These are phyloP conservation scores for Cynopterus sphinx DNA, from an alignment of 2,797 vertebrate species.

Conservation along the genomic window DNA sequence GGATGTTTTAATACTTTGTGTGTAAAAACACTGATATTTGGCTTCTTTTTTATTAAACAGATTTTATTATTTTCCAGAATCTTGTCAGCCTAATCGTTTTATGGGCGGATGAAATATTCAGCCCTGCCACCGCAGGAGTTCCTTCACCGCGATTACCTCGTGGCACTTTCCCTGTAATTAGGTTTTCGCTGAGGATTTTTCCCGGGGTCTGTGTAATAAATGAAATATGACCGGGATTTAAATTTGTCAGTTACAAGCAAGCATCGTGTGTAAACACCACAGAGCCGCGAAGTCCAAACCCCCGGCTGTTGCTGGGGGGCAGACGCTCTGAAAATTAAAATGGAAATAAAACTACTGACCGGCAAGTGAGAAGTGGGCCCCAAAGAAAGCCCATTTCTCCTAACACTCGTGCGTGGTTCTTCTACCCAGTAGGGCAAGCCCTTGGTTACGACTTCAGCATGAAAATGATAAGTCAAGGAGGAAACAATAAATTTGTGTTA, in stretches of 20 bases:
- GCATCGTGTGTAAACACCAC: constrained; percentile 40
- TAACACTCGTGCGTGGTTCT: background rate
- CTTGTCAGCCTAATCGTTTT: constrained; percentile 77
- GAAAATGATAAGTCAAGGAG: constrained; percentile 3
- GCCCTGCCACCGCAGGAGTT: constrained; percentile 51
- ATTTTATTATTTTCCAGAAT: constrained; percentile 80
- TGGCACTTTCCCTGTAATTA: constrained; percentile 67
- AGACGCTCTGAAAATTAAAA: constrained; percentile 58
- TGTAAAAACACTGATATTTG: constrained; percentile 74
- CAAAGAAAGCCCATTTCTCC: constrained; percentile 56
- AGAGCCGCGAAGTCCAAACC: constrained; percentile 42
- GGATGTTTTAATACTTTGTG: constrained; percentile 75
- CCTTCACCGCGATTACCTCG: constrained; percentile 63
- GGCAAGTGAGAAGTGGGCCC: constrained; percentile 40
- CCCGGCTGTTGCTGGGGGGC: background rate
- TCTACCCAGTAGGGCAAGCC: background rate
- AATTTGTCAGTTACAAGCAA: constrained; percentile 66
- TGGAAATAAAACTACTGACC: constrained; percentile 68
- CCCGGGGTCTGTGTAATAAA: constrained; percentile 70
- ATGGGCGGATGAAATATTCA: constrained; percentile 69
- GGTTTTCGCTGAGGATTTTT: constrained; percentile 72
- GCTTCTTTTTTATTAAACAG: constrained; percentile 81
- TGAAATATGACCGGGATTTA: constrained; percentile 77
- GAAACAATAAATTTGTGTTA: background rate
- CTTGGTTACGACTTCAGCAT: constrained; percentile 52